Base-by-base conservation (phyloP, 2,113 vertebrate genomes). In the Calyptomena viridis region DNA sequence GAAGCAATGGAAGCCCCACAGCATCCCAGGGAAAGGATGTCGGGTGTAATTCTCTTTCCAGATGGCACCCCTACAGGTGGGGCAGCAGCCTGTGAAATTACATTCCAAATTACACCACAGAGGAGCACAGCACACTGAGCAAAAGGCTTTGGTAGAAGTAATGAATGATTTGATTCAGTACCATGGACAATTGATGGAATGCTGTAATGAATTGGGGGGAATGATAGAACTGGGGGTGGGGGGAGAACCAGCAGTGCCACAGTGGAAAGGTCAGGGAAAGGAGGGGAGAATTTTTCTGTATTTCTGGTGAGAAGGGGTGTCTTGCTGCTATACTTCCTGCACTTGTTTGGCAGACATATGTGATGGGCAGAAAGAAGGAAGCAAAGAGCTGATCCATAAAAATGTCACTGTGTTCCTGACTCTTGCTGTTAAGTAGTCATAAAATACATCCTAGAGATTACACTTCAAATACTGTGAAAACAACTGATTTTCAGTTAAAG, bases 41-140 rank as follows among this genome's bases (percentile, higher is more conserved):
- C 64, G 75, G 94, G 91, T 98, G 58, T 97, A 97, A 98, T 98
- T 98, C 89, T 94, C 78, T 84, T 95, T 96, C 95, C 97, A 98
- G 97, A 97, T 97, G 94, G 98, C 97, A 97, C 97, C 98, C 97
- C 98, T 98, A 98, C 98, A 98, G 98, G 98, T 98, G 98, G 98
- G 96, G 98, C 98, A 99, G 97, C 95, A 97, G 99, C 97, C 98
- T 99, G 98, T 99, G 99, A 99, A 99, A 99, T 99, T 99, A 96
- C 98, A 97, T 98, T 98, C 97, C 98, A 97, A 98, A 99, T 99
- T 99, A 98, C 97, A 97, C 95, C 92, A 71, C 87, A 95, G 94
- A 97, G 98, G 97, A 98, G 96, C 97, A 87, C 85, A 90, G 97
- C 94, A 87, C 92, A 87, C 55, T 80, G 91, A 98, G 95, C 93